These are phyloP conservation scores for Pampus argenteus DNA, from an alignment of 2,797 vertebrate species.

Conservation along the genomic window DNA sequence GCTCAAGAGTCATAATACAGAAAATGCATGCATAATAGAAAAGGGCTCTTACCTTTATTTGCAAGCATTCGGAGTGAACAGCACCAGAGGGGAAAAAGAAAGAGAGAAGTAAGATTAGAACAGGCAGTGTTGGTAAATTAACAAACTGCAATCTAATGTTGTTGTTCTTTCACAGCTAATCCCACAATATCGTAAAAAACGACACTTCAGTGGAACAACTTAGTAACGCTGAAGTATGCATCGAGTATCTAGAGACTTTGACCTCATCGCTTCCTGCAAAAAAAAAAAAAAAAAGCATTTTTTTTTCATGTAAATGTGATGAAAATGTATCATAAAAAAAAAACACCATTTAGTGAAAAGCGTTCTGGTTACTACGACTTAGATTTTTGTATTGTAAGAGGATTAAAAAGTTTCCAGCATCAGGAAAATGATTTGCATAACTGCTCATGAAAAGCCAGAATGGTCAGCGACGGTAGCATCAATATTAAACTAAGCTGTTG, in stretches of 20 bases:
- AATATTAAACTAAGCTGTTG: neutral
- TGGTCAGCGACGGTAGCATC: neutral
- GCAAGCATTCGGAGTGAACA: slow-evolving; percentile 41
- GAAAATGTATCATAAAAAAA: neutral
- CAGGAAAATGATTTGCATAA: neutral
- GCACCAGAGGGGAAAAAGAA: slow-evolving; percentile 43
- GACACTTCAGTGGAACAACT: slow-evolving; percentile 4
- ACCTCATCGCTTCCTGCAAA: neutral
- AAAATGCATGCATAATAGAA: slow-evolving; percentile 60
- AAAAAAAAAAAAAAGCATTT: neutral
- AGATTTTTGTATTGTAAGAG: neutral
- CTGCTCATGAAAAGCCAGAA: slow-evolving; percentile 10
- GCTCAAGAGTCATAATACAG: slow-evolving; percentile 41
- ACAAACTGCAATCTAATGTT: slow-evolving; percentile 22
- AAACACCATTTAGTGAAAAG: neutral
- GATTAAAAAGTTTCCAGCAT: neutral
- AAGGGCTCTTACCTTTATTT: slow-evolving; percentile 1
- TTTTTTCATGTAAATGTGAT: too few relatives aligned
- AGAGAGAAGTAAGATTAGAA: slow-evolving; percentile 58
- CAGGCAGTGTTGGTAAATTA: slow-evolving; percentile 21
- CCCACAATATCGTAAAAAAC: neutral
- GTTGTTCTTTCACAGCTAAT: slow-evolving; percentile 9
- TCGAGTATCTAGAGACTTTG: neutral
- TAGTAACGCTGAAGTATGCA: neutral
- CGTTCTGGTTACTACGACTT: neutral